Evolutionary conservation across 2,797 vertebrate species (phyloP), one percentile per base, ranked within the genome.

Genomic region (Epinephelus coioides): DNA sequence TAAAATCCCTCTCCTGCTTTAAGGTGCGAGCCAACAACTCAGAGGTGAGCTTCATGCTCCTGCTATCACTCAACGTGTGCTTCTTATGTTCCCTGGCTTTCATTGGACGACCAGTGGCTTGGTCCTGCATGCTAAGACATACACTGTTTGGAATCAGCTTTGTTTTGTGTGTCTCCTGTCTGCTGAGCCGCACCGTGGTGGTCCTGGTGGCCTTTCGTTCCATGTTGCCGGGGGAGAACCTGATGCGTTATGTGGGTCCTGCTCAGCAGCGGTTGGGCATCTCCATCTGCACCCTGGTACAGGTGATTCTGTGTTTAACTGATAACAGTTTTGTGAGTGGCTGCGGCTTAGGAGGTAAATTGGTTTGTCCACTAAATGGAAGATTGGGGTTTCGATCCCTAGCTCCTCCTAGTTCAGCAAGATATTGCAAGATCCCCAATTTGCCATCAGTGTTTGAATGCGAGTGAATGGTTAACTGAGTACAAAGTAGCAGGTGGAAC

Each of bases 141-240:
- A 88, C 85, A 3, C 66, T 91, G 47, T 89, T 91, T 60, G 88
- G 91, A 44, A 82, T 92, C 65, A 91, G 91, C 77, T 92, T 89
- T 67, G 88, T 89, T 43, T 71, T 91, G 73, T 93, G 84, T 64
- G 78, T 91, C 43, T 88, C 85, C 69, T 92, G 88, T 69, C 79
- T 94, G 73, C 88, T 94, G 66, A 90, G 91, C 82, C 76, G 83
- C 66, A 91, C 90, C 1, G 46, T 82, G 61, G 86, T 91, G 63
- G 89, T 92, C 23, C 76, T 92, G 47, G 87, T 89, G 81, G 86
- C 89, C 70, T 93, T 92, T 69, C 71, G 81, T 44, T 84, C 90
- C 61, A 90, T 69, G 8, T 75, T 85, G 23, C 89, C 84, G 5
- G 84, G 85, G 25, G 73, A 75, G 15, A 91, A 88, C 72, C 4